A percentile compares a stretch with the other conserved stretches of the same genome.
phyloP scores from a whole-genome alignment of 1,140 invertebrate species.

The Achatina immaculata region DNA sequence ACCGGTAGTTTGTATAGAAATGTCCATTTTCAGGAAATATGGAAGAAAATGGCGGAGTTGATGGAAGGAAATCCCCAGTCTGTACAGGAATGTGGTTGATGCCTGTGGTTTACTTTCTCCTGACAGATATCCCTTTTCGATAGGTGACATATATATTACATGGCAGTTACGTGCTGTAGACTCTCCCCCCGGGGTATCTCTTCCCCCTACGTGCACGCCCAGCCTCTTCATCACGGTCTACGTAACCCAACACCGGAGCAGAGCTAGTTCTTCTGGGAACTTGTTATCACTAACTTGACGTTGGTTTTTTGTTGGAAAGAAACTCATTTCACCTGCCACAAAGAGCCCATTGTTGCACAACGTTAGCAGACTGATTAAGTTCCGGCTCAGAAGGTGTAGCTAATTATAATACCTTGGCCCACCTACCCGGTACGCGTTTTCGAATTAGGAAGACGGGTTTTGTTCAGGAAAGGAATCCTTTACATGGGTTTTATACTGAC shows the following conservation, averaged over 20 bases:
- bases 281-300: background rate
- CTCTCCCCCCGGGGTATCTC: background rate
- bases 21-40: too few species aligned
- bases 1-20: too few species aligned
- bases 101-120: background rate
- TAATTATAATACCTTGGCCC: background rate
- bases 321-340: constrained; percentile 21
- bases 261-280: background rate
- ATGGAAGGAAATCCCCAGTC: background rate
- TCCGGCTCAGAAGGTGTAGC: background rate
- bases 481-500: too few species aligned
- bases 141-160: background rate
- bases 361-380: background rate
- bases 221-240: background rate
- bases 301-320: background rate
- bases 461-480: too few species aligned
- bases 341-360: background rate
- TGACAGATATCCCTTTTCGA: background rate
- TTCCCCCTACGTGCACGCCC: background rate
- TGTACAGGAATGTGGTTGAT: background rate
- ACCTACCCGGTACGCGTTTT: background rate
- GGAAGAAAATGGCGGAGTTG: too few species aligned
- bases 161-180: background rate
- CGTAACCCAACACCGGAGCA: background rate
- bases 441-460: background rate